phyloP scores from a whole-genome alignment of 2,797 vertebrate species.

The Sebastes vulpes region DNA sequence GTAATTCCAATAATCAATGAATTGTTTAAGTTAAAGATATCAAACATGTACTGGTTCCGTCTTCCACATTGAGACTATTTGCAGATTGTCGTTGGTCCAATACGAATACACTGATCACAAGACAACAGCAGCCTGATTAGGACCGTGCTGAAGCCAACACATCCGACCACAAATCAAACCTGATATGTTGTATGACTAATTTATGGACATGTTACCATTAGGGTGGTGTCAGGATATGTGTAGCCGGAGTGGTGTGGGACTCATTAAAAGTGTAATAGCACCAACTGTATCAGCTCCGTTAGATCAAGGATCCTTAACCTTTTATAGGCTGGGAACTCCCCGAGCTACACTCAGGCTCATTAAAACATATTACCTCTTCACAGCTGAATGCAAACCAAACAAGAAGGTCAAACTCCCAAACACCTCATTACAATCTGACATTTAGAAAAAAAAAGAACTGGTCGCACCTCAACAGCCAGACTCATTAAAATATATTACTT shows the following conservation, averaged over 20 bases:
- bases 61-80: not conserved
- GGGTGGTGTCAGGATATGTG: not conserved
- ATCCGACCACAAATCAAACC: not conserved
- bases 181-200: not conserved
- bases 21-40: not conserved
- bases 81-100: not conserved
- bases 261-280: conserved; percentile 38
- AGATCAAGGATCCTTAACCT: conserved; percentile 41
- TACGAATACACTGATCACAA: not conserved
- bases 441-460: not conserved
- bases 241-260: not conserved
- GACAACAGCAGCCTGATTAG: not conserved
- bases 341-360: conserved; percentile 33
- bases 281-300: not conserved
- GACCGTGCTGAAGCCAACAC: not conserved
- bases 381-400: conserved; percentile 49
- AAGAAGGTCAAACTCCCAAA: conserved; percentile 51
- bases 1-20: not conserved
- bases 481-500: conserved; percentile 40
- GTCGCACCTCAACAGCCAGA: not conserved
- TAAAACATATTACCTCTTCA: conserved; percentile 48
- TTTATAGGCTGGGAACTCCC: conserved; percentile 12
- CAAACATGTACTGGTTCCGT: not conserved
- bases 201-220: not conserved
- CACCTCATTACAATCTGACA: conserved; percentile 56